Base-by-base conservation (phyloP, 2,797 vertebrate species). In the Eospalax fontanierii region DNA sequence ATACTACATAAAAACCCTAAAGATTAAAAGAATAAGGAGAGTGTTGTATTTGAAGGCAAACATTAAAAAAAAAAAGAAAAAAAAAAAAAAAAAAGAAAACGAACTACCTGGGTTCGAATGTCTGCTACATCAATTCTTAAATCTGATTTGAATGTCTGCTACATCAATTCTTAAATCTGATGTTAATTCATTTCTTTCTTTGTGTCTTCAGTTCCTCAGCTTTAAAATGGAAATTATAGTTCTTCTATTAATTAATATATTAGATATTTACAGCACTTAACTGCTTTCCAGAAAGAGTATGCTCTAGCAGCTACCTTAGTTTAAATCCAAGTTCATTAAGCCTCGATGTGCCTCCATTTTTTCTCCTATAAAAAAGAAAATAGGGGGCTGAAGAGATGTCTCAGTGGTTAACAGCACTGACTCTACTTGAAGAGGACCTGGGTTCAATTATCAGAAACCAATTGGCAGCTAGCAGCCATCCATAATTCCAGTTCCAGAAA, bases 31-130 rank as follows among this genome's bases (percentile, higher is more conserved):
- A 91, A 76, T 70, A 89, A 35, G 63, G 24, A 30, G 83, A 19
- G 87, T 43, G 16, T 30, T 35, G 38, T 68, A 4, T 92, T 90
- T 87, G 87, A 90, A 26, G 26, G 26, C 46, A 96, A 90, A 94
- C 43, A 21, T 22, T n/a, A n/a, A n/a, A n/a, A n/a, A n/a, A n/a
- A n/a, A n/a, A n/a, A n/a, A n/a, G n/a, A n/a, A n/a, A n/a, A n/a
- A n/a, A n/a, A n/a, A n/a, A n/a, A n/a, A n/a, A n/a, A n/a, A n/a
- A n/a, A 66, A 26, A 40, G 78, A 35, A 75, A 70, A 26, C 57
- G 82, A 87, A 79, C 22, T 70, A 80, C 66, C 26, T 90, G 50
- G 9, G 21, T 94, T 76, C 80, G 63, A 85, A 59, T 84, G 59
- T 90, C 24, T 79, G 24, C 30, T 88, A 73, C 21, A 63, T 21